Conservation (phyloP, 2,797 vertebrate genomes). For the Notolabrus celidotus region DNA sequence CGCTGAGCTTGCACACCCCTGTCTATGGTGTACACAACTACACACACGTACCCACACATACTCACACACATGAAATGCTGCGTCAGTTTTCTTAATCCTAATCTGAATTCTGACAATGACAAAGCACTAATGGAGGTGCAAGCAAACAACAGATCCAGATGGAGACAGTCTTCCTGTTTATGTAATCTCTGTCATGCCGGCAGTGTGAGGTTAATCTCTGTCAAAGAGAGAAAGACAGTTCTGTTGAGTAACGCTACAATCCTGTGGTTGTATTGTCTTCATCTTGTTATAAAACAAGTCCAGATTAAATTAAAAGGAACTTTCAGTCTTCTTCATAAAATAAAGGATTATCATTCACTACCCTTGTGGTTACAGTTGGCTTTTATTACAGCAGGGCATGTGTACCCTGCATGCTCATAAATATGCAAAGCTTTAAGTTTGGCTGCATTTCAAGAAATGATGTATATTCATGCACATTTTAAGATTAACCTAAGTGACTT, state of each 20-base stretch:
- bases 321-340: background rate
- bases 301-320: constrained; percentile 10
- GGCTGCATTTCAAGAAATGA: constrained; percentile 24
- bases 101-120: constrained; percentile 67
- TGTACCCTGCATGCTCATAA: background rate
- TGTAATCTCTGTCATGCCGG: constrained; percentile 58
- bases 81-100: constrained; percentile 64
- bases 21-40: constrained; percentile 4
- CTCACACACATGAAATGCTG: constrained; percentile 3
- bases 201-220: constrained; percentile 46
- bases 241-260: constrained; percentile 1
- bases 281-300: too few species aligned
- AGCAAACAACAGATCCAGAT: constrained; percentile 62
- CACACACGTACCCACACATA: constrained; percentile 12
- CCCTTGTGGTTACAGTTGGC: background rate
- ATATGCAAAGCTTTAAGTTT: constrained; percentile 19
- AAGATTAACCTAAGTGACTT: constrained; percentile 17
- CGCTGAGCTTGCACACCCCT: background rate
- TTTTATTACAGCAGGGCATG: background rate
- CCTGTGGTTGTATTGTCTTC: background rate
- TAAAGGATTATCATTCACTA: background rate
- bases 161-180: constrained; percentile 59
- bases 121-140: constrained; percentile 58
- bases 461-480: constrained; percentile 14
- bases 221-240: constrained; percentile 24